Evolutionary conservation across 1,140 invertebrate species (phyloP).

Genomic region (Drosophila trapezifrons): DNA sequence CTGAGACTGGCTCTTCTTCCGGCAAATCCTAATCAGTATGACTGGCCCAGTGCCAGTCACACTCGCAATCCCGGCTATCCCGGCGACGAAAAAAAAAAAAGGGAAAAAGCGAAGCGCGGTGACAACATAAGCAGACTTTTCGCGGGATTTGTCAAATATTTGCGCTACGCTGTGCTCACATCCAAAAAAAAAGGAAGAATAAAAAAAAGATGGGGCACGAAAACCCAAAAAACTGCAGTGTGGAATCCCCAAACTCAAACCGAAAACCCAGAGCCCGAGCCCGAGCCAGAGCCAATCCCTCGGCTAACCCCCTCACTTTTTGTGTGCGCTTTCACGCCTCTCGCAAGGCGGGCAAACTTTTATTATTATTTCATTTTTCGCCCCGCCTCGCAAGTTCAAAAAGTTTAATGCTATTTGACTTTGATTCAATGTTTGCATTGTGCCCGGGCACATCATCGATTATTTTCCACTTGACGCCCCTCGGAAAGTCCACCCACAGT

Average conservation of each 20-base stretch:
- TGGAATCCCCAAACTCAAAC: slow-evolving; percentile 34
- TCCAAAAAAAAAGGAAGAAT: slow-evolving; percentile 39
- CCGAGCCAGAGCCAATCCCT: slow-evolving; percentile 3
- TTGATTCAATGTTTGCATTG: slow-evolving; percentile 81
- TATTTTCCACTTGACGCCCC: slow-evolving; percentile 59
- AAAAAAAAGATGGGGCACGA: slow-evolving; percentile 21
- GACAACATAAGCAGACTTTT: slow-evolving; percentile 80
- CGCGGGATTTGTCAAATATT: slow-evolving; percentile 81
- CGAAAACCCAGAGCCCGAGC: slow-evolving; percentile 2
- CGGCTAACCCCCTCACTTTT: slow-evolving; percentile 12
- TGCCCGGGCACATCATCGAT: slow-evolving; percentile 64
- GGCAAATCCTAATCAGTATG: slow-evolving; percentile 57
- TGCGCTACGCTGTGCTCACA: slow-evolving; percentile 76
- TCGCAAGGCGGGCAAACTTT: slow-evolving; percentile 48
- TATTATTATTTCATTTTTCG: slow-evolving; percentile 55
- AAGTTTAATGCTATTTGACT: slow-evolving; percentile 81
- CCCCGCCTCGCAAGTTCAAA: slow-evolving; percentile 67
- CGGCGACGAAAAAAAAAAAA: slow-evolving; percentile 1
- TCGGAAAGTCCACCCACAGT: slow-evolving; percentile 27
- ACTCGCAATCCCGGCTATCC: slow-evolving; percentile 30
- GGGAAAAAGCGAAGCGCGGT: slow-evolving; percentile 45
- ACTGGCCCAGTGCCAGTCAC: slow-evolving; percentile 44
- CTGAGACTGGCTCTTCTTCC: slow-evolving; percentile 40
- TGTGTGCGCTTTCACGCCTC: slow-evolving; percentile 58
- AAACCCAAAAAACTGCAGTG: slow-evolving; percentile 36